Evolutionary conservation across 2,888 invertebrate genomes (phyloP), one percentile per base, ranked within the genome.

Genomic region (Nomada lathburiana): DNA sequence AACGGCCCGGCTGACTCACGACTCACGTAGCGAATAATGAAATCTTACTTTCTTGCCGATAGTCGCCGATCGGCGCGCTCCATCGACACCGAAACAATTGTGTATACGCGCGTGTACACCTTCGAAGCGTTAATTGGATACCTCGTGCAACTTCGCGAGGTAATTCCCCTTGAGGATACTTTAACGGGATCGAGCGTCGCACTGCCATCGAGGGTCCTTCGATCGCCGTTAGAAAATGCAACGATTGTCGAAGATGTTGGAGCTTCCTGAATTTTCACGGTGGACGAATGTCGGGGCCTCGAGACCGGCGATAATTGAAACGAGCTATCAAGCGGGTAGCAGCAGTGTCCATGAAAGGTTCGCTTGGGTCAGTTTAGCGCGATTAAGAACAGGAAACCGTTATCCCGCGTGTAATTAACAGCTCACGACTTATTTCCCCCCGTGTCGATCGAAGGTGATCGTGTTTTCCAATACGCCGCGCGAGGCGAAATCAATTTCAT

Each of bases 1-100:
- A 89, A 89, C 83, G 82, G 79, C 70, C 81, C 13, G 69, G 68
- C 62, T 62, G 73, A 23, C 74, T 80, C 82, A 77, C 74, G 80
- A 84, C 65, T 76, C 67, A 47, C 60, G 76, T 78, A 78, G 78
- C 75, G 84, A 84, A 86, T 83, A 86, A 86, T 75, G 86, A 88
- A 88, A 88, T 88, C 85, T 86, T 62, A 81, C 64, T 74, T 80
- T 79, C 73, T 70, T 74, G 42, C 47, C 59, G 52, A 60, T 65
- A 73, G 23, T 71, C 71, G 11, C 18, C 50, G 36, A 1, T n/a
- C 20, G 60, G 42, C 26, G 68, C 63, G 50, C 42, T 57, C 63
- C 57, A 71, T 44, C 16, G 42, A 52, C 11, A 47, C 18, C 3
- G 11, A n/a, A n/a, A 9, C 23, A 59, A 71, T 59, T 59, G 26